Percentiles rank a stretch among this genome's conserved stretches.
Conservation (phyloP, 2,888 invertebrate genomes). For the Conistra vaccinii region DNA sequence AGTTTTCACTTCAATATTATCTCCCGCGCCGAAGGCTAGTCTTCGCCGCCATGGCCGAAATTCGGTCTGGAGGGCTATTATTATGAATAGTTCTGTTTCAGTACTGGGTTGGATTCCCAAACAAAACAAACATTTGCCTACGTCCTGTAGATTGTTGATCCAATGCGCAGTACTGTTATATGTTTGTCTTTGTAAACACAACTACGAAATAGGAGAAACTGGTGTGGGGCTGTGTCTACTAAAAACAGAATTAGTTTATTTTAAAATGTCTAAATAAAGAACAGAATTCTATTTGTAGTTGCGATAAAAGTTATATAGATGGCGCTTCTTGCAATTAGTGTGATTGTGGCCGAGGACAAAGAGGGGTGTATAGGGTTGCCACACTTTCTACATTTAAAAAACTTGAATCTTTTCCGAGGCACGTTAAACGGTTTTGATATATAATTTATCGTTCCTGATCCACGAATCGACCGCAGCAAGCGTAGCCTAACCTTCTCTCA, state of each 20-base stretch:
- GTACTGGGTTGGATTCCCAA: background rate
- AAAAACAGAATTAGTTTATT: background rate
- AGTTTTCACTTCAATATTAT: too few species aligned
- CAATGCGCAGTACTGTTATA: background rate
- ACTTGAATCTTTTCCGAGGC: too few species aligned
- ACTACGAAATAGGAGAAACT: background rate
- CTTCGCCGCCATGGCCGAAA: too few species aligned
- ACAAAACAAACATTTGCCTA: background rate
- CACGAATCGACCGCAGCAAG: too few species aligned
- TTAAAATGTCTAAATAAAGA: constrained; percentile 11
- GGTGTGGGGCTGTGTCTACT: background rate
- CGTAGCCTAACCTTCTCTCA: too few species aligned
- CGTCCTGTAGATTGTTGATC: background rate
- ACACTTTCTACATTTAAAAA: too few species aligned
- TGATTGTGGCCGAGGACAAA: constrained; percentile 1
- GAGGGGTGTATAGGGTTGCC: constrained; percentile 25
- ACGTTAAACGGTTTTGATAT: too few species aligned
- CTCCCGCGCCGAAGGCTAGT: too few species aligned
- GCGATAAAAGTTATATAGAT: constrained; percentile 7
- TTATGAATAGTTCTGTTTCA: too few species aligned
- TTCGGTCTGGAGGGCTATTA: too few species aligned
- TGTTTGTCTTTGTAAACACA: background rate
- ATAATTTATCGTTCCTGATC: too few species aligned
- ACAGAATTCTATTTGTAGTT: constrained; percentile 31
- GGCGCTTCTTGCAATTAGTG: constrained; percentile 33